Base-by-base conservation (phyloP, 2,113 vertebrate genomes). In the Dicaeum eximium region DNA sequence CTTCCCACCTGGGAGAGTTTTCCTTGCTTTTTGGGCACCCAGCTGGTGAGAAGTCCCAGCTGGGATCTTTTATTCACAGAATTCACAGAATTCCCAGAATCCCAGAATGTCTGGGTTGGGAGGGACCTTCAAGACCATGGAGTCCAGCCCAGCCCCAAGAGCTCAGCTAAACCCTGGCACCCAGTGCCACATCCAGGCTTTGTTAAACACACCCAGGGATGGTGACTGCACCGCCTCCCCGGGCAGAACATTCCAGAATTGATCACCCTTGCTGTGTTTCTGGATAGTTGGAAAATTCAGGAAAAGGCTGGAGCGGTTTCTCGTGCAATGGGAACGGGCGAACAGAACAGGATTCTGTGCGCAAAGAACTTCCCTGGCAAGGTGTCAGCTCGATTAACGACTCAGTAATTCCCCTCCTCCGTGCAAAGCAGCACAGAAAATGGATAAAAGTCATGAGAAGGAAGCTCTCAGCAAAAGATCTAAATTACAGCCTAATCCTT, bases 401-500 rank as follows among this genome's bases (percentile, higher is more conserved):
- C 13, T 35, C 23, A 65, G 8, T 65, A 92, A 95, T 89, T 96
- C 40, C 67, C 31, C 65, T 44, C 31, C 60, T 56, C 44, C 54
- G 56, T 51, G 58, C 50, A 71, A 30, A 95, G 77, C 17, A 65
- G 57, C 86, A 74, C 40, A 77, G 73, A 20, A 74, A 81, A 92
- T 1, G 9, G 47, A 44, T 66, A 65, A 54, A 71, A 86, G 57
- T 58, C 56, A 48, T 57, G 60, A 83, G 48, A 66, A 85, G 54
- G 92, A 91, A 93, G 85, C 78, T 80, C 57, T 88, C 67, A 51
- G 16, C 22, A 56, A 90, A 75, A 38, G 67, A 72, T 6, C 79
- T 64, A 62, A 90, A 93, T 93, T 87, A 91, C 73, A 93, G 77
- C 42, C 61, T 92, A 95, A 93, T 92, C 91, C 83, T 69, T 77